Conservation (phyloP, 2,888 invertebrate genomes). For the Ischnura elegans region DNA sequence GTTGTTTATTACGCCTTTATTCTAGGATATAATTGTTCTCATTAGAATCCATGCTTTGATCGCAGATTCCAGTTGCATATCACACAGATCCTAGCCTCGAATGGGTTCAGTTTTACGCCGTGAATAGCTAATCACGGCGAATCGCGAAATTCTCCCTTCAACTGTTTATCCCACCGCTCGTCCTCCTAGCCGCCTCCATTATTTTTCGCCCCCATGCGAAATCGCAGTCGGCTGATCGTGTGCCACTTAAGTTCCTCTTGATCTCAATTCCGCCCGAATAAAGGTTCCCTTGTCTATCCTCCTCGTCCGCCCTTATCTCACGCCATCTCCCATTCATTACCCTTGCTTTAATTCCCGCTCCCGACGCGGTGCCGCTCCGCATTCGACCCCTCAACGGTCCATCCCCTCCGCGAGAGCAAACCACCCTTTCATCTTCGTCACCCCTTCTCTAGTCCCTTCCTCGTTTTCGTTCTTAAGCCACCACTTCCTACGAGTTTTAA, state of each 20-base stretch:
- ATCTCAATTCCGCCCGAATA: constrained; percentile 23
- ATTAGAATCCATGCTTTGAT: no score
- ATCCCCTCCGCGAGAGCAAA: neutral
- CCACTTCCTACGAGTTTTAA: constrained; percentile 5
- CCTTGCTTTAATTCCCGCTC: neutral
- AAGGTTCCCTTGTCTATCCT: neutral
- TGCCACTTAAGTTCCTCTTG: constrained; percentile 9
- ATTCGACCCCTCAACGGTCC: constrained; percentile 6
- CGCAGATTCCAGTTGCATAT: no score
- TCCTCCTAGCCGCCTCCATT: neutral
- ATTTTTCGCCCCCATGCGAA: neutral
- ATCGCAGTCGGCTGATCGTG: neutral
- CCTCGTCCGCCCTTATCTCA: neutral
- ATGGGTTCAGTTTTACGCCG: no score
- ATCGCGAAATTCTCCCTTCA: neutral
- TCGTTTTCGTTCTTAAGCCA: neutral
- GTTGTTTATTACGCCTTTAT: no score
- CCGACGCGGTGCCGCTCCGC: neutral
- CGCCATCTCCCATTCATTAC: constrained; percentile 15
- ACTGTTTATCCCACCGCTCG: neutral
- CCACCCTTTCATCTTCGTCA: neutral
- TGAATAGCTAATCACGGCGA: no score
- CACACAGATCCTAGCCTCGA: no score
- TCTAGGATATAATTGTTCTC: no score
- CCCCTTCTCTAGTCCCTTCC: neutral